Base-by-base conservation (phyloP, 1,140 invertebrate genomes). In the Melitaea cinxia region DNA sequence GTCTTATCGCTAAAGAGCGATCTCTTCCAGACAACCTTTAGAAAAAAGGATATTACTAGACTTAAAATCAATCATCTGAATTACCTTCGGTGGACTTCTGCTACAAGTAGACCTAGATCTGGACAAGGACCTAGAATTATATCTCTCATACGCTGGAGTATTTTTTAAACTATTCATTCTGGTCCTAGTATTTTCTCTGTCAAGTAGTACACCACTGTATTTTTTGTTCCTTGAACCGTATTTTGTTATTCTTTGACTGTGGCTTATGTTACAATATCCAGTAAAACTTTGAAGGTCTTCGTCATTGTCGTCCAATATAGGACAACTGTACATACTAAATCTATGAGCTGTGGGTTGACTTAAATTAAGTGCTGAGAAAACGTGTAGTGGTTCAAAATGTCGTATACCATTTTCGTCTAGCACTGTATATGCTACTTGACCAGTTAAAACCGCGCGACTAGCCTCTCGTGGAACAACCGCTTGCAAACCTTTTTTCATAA, bases 381-480 rank as follows among this genome's bases (percentile, higher is more conserved):
- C 95, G 69, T 95, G 94, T 45, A 96, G 79, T 0, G 95, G 95
- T 77, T 96, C 95, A 77, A 96, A 96, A 82, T 95, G 94, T 58
- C 93, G 93, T 21, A 96, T 93, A 17, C 96, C 95, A 68, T 93
- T 93, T 80, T 96, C 95, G 76, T 96, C 95, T 0, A 96, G 89
- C 2, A 96, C 93, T 2, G 94, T 94, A 70, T 96, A 96, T 2
- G 95, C 93, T 1, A 96, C 93, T 83, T 95, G 91, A 12, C 96
- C 96, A 1, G 94, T 95, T 4, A 96, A 83, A 6, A 96, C 95
- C 15, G 93, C 93, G 19, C 94, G 92, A 37, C 95, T 93, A 0
- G 94, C 94, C 80, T 96, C 95, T 37, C 94, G 92, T 0, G 96
- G 96, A 15, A 96, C 93, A 0, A 96, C 94, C 0, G 94, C 94